These are phyloP conservation scores for Hiodon tergisus DNA, from an alignment of 2,113 vertebrate species.

Conservation along the genomic window DNA sequence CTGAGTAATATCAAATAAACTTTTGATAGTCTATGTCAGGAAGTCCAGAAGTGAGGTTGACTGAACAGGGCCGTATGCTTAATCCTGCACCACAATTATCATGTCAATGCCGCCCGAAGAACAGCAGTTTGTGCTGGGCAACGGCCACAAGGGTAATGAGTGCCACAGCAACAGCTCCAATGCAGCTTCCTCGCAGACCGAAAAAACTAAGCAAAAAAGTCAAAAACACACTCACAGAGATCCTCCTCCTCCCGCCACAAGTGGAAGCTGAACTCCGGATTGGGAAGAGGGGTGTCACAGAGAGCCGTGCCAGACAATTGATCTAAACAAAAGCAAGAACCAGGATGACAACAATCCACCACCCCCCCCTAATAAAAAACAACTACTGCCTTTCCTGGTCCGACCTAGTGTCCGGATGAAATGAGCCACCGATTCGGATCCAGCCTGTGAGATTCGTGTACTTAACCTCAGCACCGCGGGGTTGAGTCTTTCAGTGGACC, in stretches of 20 bases:
- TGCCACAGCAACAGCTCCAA: no score
- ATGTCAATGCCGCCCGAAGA: no score
- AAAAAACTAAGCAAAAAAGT: no score
- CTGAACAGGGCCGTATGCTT: no score
- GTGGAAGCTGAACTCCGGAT: slow-evolving; percentile 83
- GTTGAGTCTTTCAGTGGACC: background rate
- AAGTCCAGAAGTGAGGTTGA: no score
- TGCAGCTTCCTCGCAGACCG: no score
- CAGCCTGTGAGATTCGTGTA: background rate
- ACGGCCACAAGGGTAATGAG: no score
- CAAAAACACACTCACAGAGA: slow-evolving; percentile 55
- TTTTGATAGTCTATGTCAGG: no score
- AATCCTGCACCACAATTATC: no score
- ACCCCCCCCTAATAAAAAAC: slow-evolving; percentile 28
- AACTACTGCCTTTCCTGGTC: slow-evolving; percentile 33
- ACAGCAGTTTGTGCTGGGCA: no score
- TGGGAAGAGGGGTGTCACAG: slow-evolving; percentile 68
- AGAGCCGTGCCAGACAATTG: slow-evolving; percentile 46
- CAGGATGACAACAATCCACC: slow-evolving; percentile 41
- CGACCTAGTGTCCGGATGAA: background rate
- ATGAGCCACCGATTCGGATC: background rate
- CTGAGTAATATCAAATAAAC: no score
- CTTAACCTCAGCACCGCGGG: background rate
- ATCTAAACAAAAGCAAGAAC: slow-evolving; percentile 45
- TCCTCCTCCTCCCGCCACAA: slow-evolving; percentile 80